These are phyloP conservation scores for Aspidiotus rigidus DNA, from an alignment of 2,888 invertebrate genomes.

Conservation along the genomic window DNA sequence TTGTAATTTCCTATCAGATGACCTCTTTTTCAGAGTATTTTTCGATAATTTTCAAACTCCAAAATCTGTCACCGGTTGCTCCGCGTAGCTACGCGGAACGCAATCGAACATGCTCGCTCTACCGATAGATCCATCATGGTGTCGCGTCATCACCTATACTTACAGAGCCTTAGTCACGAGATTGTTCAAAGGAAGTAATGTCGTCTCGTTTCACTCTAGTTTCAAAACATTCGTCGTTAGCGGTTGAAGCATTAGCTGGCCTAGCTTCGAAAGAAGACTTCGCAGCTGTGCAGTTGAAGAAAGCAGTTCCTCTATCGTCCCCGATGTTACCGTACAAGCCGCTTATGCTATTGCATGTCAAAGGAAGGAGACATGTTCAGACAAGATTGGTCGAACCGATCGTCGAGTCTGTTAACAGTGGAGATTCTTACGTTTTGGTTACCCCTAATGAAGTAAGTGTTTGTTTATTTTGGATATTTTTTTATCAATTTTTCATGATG, in stretches of 20 bases:
- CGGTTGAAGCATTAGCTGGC: conserved; percentile 84
- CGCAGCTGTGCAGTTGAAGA: conserved; percentile 66
- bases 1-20: too few relatives aligned
- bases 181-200: too few relatives aligned
- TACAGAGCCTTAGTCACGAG: too few relatives aligned
- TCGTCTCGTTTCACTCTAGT: conserved; percentile 42
- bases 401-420: conserved; percentile 69
- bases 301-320: conserved; percentile 49
- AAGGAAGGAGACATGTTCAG: conserved; percentile 81
- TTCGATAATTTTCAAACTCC: too few relatives aligned
- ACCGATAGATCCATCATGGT: too few relatives aligned
- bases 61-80: too few relatives aligned
- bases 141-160: too few relatives aligned
- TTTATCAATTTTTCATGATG: too few relatives aligned
- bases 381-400: conserved; percentile 75
- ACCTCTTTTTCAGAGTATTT: too few relatives aligned
- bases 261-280: conserved; percentile 87
- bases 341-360: conserved; percentile 69
- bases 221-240: conserved; percentile 53
- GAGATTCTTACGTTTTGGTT: conserved; percentile 80
- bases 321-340: conserved; percentile 55
- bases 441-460: conserved; percentile 51
- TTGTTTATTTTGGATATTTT: too few relatives aligned
- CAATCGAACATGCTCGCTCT: too few relatives aligned
- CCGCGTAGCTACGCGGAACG: too few relatives aligned